Evolutionary conservation across 2,113 vertebrate species (phyloP), one percentile per base, ranked within the genome.

Genomic region (Notarius quadriscutis): DNA sequence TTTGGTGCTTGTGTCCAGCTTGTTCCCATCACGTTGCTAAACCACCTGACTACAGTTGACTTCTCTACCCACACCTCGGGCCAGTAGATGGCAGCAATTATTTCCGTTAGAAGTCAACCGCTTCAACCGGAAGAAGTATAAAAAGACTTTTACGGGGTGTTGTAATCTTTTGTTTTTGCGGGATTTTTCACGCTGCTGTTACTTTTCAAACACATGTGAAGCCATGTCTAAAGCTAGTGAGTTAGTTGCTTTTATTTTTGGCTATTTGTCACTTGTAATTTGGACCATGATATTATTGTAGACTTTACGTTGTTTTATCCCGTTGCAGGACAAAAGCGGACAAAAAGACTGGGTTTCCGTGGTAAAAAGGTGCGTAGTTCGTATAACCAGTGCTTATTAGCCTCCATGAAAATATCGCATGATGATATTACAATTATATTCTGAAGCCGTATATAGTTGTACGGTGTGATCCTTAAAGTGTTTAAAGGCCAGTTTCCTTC

Each of bases 201-300:
- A 1, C 11, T 48, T 25, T 27, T 22, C 4, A 2, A 1, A 57
- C 93, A 93, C 93, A 94, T 94, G 94, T 87, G 88, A 57, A 10
- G 79, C 4, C 57, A 95, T 95, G 95, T 94, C 95, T 0, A 95
- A 95, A 94, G 85, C 94, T 0, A 95, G 95, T 96, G 86, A 14
- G 95, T 95, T 51, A 1, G 6, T 12, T 74, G 18, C 14, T 65
- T 18, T 78, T 51, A 14, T 83, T 71, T 80, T 84, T 62, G 2
- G 53, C 25, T 55, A 34, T 74, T 53, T 41, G 7, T 60, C 65
- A 50, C 6, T n/a, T 86, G 7, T 69, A 30, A n/a, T 55, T 53
- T 55, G 2, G 27, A 41, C 50, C 34, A 3, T 58, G 6, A 30
- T 18, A 14, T 78, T n/a, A 57, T 0, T 60, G n/a, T 9, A 20